phyloP scores from a whole-genome alignment of 2,888 invertebrate species.

The Caradrina kadenii region DNA sequence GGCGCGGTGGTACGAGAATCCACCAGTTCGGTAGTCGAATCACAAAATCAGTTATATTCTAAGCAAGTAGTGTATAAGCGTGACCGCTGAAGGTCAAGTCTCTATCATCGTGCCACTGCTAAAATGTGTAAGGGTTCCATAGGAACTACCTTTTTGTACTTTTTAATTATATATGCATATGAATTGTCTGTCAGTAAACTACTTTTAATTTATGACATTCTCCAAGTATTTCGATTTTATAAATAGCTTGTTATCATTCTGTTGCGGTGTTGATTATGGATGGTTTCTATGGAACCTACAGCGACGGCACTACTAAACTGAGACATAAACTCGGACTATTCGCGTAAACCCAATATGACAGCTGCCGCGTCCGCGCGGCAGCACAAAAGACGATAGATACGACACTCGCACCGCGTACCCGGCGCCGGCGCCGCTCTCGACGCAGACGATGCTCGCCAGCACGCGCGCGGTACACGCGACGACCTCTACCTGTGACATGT shows the following conservation, averaged over 20 bases:
- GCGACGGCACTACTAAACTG: conserved; percentile 17
- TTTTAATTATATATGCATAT: conserved; percentile 3
- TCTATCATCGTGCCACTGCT: conserved; percentile 31
- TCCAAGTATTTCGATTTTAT: too few relatives aligned
- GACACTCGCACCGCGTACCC: conserved; percentile 8
- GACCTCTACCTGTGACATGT: not conserved
- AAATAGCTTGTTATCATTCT: not conserved
- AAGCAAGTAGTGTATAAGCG: conserved; percentile 45
- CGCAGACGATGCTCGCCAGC: not conserved
- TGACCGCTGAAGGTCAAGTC: conserved; percentile 39
- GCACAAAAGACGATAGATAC: not conserved
- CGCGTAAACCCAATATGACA: not conserved
- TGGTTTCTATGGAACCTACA: conserved; percentile 35
- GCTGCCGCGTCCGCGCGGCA: not conserved
- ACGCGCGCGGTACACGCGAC: conserved; percentile 7
- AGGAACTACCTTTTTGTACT: conserved; percentile 12
- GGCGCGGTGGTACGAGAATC: conserved; percentile 42
- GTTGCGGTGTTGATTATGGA: conserved; percentile 1
- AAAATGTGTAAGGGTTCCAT: conserved; percentile 35
- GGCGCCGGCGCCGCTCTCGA: conserved; percentile 1
- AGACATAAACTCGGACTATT: conserved; percentile 33
- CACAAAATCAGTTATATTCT: conserved; percentile 54
- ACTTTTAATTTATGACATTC: too few relatives aligned
- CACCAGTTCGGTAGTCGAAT: conserved; percentile 38
- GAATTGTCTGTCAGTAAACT: not conserved